Evolutionary conservation across 2,888 invertebrate species (phyloP).

Genomic region (Cerceris ruficornis): DNA sequence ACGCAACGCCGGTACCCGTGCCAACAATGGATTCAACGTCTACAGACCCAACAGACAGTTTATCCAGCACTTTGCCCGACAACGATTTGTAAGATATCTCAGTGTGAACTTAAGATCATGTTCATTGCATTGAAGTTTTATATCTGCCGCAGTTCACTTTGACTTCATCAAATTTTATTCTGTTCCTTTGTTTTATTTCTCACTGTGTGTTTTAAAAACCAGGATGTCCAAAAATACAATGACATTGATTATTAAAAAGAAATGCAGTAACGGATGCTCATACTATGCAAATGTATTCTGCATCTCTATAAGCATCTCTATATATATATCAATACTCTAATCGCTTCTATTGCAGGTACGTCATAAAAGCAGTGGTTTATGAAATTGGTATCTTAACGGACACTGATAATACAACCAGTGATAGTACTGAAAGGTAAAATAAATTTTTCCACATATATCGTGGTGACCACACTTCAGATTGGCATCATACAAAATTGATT

Average conservation of each 20-base stretch:
- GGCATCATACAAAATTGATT: too few relatives aligned
- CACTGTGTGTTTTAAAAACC: too few relatives aligned
- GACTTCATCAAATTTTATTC: neutral
- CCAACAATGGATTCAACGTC: constrained; percentile 12
- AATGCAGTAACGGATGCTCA: neutral
- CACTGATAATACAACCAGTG: constrained; percentile 78
- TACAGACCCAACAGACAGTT: constrained; percentile 22
- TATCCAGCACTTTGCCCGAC: constrained; percentile 13
- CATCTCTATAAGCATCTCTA: neutral
- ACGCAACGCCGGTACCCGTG: constrained; percentile 24
- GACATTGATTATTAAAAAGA: too few relatives aligned
- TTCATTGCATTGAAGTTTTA: neutral
- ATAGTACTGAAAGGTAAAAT: constrained; percentile 78
- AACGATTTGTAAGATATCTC: constrained; percentile 48
- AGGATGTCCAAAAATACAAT: too few relatives aligned
- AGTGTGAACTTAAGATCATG: neutral
- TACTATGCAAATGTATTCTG: neutral
- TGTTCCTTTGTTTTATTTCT: too few relatives aligned
- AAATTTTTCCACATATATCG: neutral
- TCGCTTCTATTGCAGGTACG: constrained; percentile 80
- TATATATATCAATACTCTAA: neutral
- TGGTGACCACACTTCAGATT: neutral
- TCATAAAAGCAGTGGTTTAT: constrained; percentile 84
- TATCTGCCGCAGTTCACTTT: neutral
- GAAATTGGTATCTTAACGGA: constrained; percentile 85